A percentile compares a stretch with the other conserved stretches of the same genome.
phyloP scores from a whole-genome alignment of 2,888 invertebrate species.

The Xanthorhoe spadicearia region DNA sequence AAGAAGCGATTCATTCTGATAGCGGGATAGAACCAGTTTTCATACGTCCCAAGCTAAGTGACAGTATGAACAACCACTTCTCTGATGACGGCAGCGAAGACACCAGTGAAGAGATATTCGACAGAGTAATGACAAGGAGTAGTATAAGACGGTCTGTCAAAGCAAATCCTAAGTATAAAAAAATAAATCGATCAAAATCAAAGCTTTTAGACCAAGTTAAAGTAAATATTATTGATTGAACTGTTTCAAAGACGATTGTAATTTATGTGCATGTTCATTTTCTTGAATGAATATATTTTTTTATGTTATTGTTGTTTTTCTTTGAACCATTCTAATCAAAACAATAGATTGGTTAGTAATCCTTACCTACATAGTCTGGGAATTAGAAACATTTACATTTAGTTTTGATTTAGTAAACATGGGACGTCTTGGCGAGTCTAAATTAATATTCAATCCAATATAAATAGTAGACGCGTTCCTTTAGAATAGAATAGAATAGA shows the following conservation, averaged over 20 bases:
- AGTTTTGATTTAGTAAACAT: neutral
- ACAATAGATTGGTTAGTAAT: neutral
- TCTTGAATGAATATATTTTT: slow-evolving; percentile 29
- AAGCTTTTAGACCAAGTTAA: slow-evolving; percentile 78
- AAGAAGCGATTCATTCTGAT: slow-evolving; percentile 68
- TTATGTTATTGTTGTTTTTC: slow-evolving; percentile 21
- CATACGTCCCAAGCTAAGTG: slow-evolving; percentile 72
- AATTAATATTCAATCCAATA: neutral
- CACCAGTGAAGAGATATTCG: slow-evolving; percentile 80
- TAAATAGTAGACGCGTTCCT: too few species aligned
- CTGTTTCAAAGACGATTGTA: slow-evolving; percentile 1
- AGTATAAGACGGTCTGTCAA: slow-evolving; percentile 77
- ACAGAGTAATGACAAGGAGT: slow-evolving; percentile 78
- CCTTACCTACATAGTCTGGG: neutral
- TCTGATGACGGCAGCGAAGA: slow-evolving; percentile 81
- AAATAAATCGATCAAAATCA: slow-evolving; percentile 77
- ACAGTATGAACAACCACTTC: slow-evolving; percentile 81
- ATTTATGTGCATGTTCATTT: slow-evolving; percentile 22
- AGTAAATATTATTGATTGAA: slow-evolving; percentile 73
- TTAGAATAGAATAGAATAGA: too few species aligned
- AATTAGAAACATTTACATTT: neutral
- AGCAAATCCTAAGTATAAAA: slow-evolving; percentile 81
- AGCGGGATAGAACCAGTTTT: slow-evolving; percentile 63
- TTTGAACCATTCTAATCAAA: neutral
- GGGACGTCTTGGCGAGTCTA: neutral